Percentiles rank a stretch among this genome's conserved stretches.
These are phyloP conservation scores for Hybognathus amarus DNA, from an alignment of 2,797 vertebrate genomes.

Conservation along the genomic window DNA sequence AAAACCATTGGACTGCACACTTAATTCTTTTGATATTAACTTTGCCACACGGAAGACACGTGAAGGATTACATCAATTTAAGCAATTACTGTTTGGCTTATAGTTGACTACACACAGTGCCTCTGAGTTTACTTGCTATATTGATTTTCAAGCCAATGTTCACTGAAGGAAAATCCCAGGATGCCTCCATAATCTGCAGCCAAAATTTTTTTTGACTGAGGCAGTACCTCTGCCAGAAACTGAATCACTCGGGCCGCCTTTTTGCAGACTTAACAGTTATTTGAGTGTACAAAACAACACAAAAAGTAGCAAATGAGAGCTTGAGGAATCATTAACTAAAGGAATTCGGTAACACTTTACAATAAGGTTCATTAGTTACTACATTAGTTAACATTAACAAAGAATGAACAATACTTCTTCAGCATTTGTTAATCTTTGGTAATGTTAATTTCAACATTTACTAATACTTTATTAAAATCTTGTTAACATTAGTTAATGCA, in stretches of 20 bases:
- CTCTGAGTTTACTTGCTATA: constrained; percentile 86
- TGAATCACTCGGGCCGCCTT: background rate
- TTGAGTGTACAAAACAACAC: constrained; percentile 44
- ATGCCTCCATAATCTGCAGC: constrained; percentile 66
- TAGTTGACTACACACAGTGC: constrained; percentile 80
- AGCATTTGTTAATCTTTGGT: no score
- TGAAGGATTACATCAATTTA: constrained; percentile 86
- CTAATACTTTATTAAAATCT: no score
- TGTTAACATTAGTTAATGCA: no score
- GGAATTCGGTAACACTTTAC: no score
- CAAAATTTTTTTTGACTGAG: constrained; percentile 68
- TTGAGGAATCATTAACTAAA: constrained; percentile 40
- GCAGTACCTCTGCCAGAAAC: constrained; percentile 1
- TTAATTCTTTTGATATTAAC: constrained; percentile 83
- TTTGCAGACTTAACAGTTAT: constrained; percentile 19
- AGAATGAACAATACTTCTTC: no score
- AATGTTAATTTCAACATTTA: no score
- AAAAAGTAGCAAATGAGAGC: constrained; percentile 58
- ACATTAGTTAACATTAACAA: no score
- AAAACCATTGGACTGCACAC: constrained; percentile 75
- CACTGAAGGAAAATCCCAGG: constrained; percentile 82
- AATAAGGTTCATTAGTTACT: no score
- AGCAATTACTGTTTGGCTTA: constrained; percentile 80
- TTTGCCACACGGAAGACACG: constrained; percentile 76
- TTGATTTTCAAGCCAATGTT: constrained; percentile 90